These are phyloP conservation scores for Phoxinus dragarum DNA, from an alignment of 2,797 vertebrate species.

Conservation along the genomic window DNA sequence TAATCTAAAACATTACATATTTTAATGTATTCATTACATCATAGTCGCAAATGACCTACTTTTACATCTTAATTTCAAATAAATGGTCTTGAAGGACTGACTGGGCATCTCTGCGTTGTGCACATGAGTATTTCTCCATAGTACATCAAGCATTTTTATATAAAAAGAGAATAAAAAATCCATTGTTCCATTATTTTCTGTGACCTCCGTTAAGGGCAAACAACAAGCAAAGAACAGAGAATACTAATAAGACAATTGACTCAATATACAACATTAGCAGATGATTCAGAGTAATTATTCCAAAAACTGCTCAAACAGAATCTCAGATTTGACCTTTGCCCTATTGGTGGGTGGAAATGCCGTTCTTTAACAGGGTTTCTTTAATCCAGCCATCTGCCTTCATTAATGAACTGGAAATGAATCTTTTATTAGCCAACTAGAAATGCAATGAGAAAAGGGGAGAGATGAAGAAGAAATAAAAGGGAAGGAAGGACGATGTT, in stretches of 20 bases:
- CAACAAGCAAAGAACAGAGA: neutral
- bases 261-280: neutral
- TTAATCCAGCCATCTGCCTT: constrained; percentile 28
- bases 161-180: neutral
- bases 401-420: constrained; percentile 37
- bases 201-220: neutral
- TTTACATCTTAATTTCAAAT: neutral
- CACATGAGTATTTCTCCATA: neutral
- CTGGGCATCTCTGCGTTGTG: neutral
- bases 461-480: constrained; percentile 25
- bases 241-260: neutral
- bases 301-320: constrained; percentile 14
- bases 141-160: neutral
- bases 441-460: neutral
- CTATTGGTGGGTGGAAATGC: neutral
- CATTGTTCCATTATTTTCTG: neutral
- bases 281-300: neutral
- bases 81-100: neutral
- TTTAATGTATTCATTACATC: neutral
- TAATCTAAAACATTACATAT: neutral
- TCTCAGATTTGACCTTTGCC: constrained; percentile 13
- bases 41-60: neutral
- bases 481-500: constrained; percentile 6
- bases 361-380: constrained; percentile 5
- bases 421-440: constrained; percentile 41